phyloP scores from a whole-genome alignment of 2,113 vertebrate species.

The Sapayoa aenigma region DNA sequence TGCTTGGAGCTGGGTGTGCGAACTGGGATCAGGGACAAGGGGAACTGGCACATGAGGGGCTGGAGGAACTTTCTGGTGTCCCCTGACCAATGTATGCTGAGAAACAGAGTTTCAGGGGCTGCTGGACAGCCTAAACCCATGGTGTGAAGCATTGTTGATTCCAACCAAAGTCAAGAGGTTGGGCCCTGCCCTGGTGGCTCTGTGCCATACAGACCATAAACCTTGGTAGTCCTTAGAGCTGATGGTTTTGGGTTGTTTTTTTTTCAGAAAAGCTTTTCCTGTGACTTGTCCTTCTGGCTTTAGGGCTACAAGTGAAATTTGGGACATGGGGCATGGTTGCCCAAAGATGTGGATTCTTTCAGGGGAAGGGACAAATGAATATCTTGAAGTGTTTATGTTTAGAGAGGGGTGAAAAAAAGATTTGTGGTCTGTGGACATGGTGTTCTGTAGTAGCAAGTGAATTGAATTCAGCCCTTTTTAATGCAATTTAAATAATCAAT shows the following conservation, averaged over 20 bases:
- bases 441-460: not conserved
- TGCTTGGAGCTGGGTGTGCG: not conserved
- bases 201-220: fast-evolving
- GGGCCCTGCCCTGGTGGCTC: not conserved
- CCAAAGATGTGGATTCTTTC: not conserved
- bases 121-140: not conserved
- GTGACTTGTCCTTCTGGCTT: not conserved
- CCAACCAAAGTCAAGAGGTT: not conserved
- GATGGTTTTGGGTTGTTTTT: not conserved
- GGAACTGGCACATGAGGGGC: not conserved
- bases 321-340: not conserved
- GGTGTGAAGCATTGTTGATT: fast-evolving
- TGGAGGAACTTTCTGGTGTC: not conserved
- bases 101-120: not conserved
- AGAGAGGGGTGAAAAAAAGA: not conserved
- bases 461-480: not conserved
- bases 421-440: not conserved
- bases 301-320: not conserved
- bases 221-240: not conserved
- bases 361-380: not conserved
- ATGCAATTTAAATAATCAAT: constrained; percentile 24
- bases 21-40: not conserved
- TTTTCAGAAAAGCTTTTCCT: not conserved
- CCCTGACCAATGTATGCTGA: fast-evolving
- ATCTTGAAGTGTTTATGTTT: constrained; percentile 17